Evolutionary conservation across 2,113 vertebrate species (phyloP).

Genomic region (Melanostigma gelatinosum): DNA sequence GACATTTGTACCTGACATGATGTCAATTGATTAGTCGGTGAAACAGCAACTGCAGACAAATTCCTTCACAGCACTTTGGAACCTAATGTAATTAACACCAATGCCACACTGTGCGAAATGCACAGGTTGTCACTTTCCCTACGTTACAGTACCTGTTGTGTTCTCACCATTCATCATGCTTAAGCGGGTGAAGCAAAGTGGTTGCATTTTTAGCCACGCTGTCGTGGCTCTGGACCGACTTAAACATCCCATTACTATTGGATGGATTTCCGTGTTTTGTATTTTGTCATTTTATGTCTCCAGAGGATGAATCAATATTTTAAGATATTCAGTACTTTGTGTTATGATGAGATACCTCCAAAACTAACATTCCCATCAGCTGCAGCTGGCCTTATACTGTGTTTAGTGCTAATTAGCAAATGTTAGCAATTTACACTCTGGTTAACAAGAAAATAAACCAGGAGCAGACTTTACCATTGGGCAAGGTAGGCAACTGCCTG

Average conservation of each 20-base stretch:
- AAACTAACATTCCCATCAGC: background rate
- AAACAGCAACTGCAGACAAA: constrained; percentile 65
- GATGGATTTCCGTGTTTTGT: background rate
- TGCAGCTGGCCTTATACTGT: background rate
- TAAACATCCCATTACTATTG: background rate
- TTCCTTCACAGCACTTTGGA: constrained; percentile 60
- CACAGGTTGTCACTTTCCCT: constrained; percentile 56
- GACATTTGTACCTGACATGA: constrained; percentile 59
- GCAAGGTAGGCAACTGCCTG: background rate
- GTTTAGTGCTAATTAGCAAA: background rate
- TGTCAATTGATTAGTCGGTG: constrained; percentile 72
- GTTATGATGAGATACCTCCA: background rate
- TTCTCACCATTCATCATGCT: constrained; percentile 48
- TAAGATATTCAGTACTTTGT: background rate
- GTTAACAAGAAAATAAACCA: background rate
- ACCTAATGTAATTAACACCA: constrained; percentile 73
- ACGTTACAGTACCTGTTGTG: constrained; percentile 41
- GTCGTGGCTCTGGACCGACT: background rate
- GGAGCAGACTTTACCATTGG: background rate
- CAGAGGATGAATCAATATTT: background rate
- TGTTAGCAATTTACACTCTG: background rate
- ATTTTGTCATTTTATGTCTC: background rate
- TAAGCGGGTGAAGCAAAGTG: constrained; percentile 30
- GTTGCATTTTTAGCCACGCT: constrained; percentile 29
- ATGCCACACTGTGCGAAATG: constrained; percentile 62